Base-by-base conservation (phyloP, 2,888 invertebrate genomes). In the Frankliniella fusca region DNA sequence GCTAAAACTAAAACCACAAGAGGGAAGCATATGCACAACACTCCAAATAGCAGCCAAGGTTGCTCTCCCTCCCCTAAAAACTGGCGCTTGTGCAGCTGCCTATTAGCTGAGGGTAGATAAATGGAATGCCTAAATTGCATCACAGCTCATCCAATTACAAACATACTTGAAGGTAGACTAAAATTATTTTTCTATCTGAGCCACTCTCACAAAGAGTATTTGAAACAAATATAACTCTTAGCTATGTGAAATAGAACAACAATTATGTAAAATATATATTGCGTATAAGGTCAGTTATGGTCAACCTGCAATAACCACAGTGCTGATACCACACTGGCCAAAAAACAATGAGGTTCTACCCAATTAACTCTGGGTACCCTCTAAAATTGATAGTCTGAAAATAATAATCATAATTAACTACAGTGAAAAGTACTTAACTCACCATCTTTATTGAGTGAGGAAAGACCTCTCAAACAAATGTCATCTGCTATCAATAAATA, bases 71-170 rank as follows among this genome's bases (percentile, higher is more conserved):
- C 70, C 27, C 70, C 70, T 27, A 23, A 8, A 11, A 76, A 76
- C 11, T 76, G 54, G 54, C 12, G 20, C 54, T 54, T 9, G 70
- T 27, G 70, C 11, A 76, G 27, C 70, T 27, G 70, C 27, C 27
- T 9, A 12, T 20, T 23, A 76, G 70, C 70, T 76, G 70, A 27
- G 5, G 70, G 70, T 27, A 76, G 70, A 76, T 76, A 12, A 76
- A 27, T 76, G 70, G 70, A 76, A 76, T 76, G 70, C 70, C 70
- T 76, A 76, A 76, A 27, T 76, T 76, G 70, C 70, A 76, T 76
- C 70, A 76, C 70, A 76, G 70, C 70, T 76, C 27, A 23, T 76
- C 70, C 27, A 27, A 76, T n/a, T 27, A 76, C 54, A 15, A 54
- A 54, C 54, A 54, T 20, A 54, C 54, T 54, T 38, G 3, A 38